Evolutionary conservation across 2,888 invertebrate genomes (phyloP), one percentile per base, ranked within the genome.

Genomic region (Teleiodes luculella): DNA sequence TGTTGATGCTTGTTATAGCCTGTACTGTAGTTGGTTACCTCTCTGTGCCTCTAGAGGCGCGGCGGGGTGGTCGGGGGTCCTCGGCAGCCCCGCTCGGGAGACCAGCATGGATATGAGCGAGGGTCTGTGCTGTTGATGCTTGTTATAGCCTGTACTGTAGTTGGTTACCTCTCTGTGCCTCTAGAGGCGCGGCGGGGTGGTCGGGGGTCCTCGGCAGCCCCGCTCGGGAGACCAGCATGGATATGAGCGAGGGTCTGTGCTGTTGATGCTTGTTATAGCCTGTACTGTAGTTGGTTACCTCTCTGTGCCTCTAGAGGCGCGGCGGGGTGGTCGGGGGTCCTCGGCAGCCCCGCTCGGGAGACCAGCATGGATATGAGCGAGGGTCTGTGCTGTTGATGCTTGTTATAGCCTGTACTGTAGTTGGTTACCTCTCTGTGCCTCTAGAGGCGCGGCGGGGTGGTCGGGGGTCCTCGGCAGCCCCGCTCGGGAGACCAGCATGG

Each of bases 301-400:
- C 86, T 71, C 53, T 83, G 86, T 1, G 83, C 80, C 1, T 82
- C 70, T 11, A 85, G 72, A 13, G 84, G 83, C 11, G 80, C 78
- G 20, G 83, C 64, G 8, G 83, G 86, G 60, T 85, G 87, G 70
- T 84, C 86, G 13, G 84, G 88, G 1, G 90, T 86, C 37, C 89
- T 70, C 18, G 88, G 83, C 55, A 78, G 60, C 6, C 71, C 33
- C 16, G 24, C 24, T 24, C 24, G 24, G 24, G 24, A 24, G 24
- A 24, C 24, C 24, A 24, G 24, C 24, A 24, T 24, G 24, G 24
- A 24, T 24, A 24, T 24, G 24, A 24, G 24, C 6, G 24, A 24
- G 6, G 24, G 24, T 6, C 88, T 86, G 1, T 88, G 83, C 36
- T 86, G 70, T 64, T 88, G 86, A 62, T 87, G 84, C 54, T 81